Percentiles rank a stretch among this genome's conserved stretches.
phyloP scores from a whole-genome alignment of 2,797 vertebrate species.

The Sciurus vulgaris region DNA sequence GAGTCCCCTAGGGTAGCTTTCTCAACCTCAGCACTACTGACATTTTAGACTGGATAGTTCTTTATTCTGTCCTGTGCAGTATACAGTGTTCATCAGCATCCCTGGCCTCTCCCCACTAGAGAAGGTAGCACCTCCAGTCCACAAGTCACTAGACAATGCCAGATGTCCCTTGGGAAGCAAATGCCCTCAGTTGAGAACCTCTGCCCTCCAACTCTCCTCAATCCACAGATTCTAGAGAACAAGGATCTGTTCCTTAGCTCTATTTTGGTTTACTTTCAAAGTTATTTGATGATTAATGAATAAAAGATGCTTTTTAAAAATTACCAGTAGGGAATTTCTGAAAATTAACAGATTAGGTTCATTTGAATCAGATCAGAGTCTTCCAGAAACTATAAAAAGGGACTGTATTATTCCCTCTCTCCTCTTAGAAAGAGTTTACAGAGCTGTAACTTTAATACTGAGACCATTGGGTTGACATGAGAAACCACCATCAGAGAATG shows the following conservation, averaged over 20 bases:
- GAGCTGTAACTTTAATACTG: background rate
- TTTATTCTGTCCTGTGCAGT: background rate
- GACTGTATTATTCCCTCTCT: background rate
- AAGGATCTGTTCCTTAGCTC: background rate
- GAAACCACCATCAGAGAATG: background rate
- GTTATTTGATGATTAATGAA: background rate
- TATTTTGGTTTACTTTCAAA: background rate
- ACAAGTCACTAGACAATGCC: background rate
- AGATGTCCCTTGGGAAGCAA: background rate
- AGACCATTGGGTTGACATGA: background rate
- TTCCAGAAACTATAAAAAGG: background rate
- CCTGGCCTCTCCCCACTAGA: background rate
- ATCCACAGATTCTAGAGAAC: background rate
- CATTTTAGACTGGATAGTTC: background rate
- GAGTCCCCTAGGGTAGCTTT: background rate
- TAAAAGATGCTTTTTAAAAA: constrained; percentile 39
- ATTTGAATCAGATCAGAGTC: background rate
- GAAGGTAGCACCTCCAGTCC: background rate
- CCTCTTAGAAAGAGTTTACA: background rate
- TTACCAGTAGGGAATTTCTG: constrained; percentile 12
- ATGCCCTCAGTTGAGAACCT: background rate
- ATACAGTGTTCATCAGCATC: background rate
- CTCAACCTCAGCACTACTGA: background rate
- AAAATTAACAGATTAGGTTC: constrained; percentile 55
- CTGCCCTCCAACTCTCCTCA: background rate